Conservation (phyloP, 2,113 vertebrate genomes). For the Lutjanus erythropterus region DNA sequence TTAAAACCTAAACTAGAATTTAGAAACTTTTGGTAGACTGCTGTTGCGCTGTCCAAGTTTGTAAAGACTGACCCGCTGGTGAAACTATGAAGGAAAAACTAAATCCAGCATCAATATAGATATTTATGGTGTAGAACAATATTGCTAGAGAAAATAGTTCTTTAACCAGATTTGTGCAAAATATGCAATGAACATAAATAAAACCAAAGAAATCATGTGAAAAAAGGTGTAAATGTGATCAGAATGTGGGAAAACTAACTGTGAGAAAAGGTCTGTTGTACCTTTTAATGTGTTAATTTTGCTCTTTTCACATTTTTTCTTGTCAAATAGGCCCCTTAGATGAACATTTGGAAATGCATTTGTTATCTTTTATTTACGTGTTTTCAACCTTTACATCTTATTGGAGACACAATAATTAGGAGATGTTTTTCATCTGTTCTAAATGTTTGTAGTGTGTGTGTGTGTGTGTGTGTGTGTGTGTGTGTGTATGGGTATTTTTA, state of each 20-base stretch:
- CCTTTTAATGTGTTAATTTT: background rate
- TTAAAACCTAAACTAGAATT: background rate
- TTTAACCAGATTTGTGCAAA: background rate
- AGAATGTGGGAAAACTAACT: background rate
- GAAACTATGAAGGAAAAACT: background rate
- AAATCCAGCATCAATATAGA: background rate
- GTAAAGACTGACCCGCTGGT: too few species aligned
- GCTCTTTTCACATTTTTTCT: background rate
- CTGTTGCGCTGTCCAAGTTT: too few species aligned
- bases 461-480: constrained; percentile 21
- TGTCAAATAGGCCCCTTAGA: background rate
- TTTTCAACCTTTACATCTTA: background rate
- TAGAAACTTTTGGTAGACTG: too few species aligned
- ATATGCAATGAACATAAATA: background rate
- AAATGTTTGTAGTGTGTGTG: background rate
- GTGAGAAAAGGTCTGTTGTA: background rate
- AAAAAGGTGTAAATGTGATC: background rate
- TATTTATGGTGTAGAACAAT: background rate
- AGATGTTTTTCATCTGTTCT: background rate
- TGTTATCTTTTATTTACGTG: background rate
- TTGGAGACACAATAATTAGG: too few species aligned
- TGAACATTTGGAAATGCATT: background rate
- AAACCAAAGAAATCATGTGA: background rate
- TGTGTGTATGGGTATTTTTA: constrained; percentile 21
- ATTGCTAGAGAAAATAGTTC: too few species aligned